Percentiles rank a stretch among this genome's conserved stretches.
Evolutionary conservation across 1,140 invertebrate genomes (phyloP).

Genomic region (Parapsyche elsis): DNA sequence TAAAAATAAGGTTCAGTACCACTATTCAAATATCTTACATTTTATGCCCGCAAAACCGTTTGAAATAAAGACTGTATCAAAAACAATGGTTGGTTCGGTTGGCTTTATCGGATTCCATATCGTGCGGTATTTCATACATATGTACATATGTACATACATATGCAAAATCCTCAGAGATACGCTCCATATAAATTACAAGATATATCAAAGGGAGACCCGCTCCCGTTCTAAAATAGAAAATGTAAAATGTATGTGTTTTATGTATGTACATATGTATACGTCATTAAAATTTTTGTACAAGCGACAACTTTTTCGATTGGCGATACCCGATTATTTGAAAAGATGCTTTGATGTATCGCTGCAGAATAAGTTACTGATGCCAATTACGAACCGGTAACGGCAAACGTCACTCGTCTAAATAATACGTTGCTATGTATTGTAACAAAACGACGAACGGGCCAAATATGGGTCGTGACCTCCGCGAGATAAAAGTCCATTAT

Average conservation of each 20-base stretch:
- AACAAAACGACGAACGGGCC: not conserved
- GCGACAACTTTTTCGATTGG: not conserved
- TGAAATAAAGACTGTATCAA: not conserved
- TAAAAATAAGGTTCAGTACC: no score
- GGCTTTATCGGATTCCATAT: constrained; percentile 17
- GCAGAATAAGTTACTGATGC: not conserved
- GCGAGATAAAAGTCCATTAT: constrained; percentile 35
- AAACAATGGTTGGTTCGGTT: constrained; percentile 14
- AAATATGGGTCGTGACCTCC: constrained; percentile 42
- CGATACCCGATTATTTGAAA: not conserved
- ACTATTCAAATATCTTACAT: constrained; percentile 8
- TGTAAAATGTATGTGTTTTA: no score
- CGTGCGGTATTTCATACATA: not conserved
- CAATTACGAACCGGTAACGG: not conserved
- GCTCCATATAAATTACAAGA: not conserved
- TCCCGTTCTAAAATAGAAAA: not conserved
- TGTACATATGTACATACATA: not conserved
- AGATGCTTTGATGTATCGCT: not conserved
- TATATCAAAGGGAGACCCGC: not conserved
- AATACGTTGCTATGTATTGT: not conserved
- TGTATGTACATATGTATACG: no score
- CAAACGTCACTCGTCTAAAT: not conserved
- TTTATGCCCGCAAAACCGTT: not conserved
- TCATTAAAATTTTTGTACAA: no score
- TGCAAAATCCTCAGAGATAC: not conserved